phyloP scores from a whole-genome alignment of 2,888 invertebrate genomes.

The Pyralis farinalis region DNA sequence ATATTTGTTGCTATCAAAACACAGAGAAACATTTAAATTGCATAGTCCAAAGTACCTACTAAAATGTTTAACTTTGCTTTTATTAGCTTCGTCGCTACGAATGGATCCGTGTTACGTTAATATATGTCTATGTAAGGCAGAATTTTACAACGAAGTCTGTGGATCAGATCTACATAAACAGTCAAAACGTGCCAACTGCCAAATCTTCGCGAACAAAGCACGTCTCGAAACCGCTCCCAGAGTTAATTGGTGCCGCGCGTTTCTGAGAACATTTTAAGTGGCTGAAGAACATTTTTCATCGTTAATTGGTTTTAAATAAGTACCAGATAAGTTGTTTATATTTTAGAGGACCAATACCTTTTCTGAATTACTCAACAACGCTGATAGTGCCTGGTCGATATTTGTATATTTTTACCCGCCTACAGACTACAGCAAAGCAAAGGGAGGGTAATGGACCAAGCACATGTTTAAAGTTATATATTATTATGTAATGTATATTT shows the following conservation, averaged over 20 bases:
- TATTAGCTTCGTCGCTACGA: not conserved
- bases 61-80: not conserved
- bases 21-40: no score
- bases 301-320: constrained; percentile 11
- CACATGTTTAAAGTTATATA: no score
- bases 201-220: constrained; percentile 57
- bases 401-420: no score
- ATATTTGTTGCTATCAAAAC: no score
- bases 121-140: constrained; percentile 7
- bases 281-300: constrained; percentile 10
- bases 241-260: constrained; percentile 54
- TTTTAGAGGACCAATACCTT: constrained; percentile 8
- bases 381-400: no score
- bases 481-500: no score
- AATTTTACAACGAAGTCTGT: constrained; percentile 3
- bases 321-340: constrained; percentile 6
- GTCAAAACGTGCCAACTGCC: constrained; percentile 65
- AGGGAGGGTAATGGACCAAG: no score
- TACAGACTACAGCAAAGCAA: no score
- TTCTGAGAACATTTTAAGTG: constrained; percentile 34
- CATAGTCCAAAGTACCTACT: no score
- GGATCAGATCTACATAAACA: constrained; percentile 52
- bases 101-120: not conserved
- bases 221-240: constrained; percentile 33
- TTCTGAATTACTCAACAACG: constrained; percentile 22